These are phyloP conservation scores for Plusia festucae DNA, from an alignment of 2,888 invertebrate species.

Conservation along the genomic window DNA sequence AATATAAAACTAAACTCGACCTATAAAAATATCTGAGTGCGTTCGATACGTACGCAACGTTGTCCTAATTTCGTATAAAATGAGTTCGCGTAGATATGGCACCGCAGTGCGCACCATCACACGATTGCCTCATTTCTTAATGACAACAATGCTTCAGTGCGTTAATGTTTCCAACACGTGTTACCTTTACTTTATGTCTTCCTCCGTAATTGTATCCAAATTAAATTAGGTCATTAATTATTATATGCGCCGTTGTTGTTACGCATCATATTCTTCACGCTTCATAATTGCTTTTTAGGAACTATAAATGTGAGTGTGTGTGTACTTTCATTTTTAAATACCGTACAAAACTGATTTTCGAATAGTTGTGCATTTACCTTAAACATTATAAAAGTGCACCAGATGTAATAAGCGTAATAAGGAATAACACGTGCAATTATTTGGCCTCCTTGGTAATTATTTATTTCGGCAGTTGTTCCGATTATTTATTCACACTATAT, in stretches of 20 bases:
- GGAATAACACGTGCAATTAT: neutral
- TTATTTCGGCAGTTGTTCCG: no score
- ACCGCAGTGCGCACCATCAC: constrained; percentile 46
- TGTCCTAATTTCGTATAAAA: constrained; percentile 72
- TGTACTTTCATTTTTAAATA: constrained; percentile 1
- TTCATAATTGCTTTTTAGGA: neutral
- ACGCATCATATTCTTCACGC: neutral
- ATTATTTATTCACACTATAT: no score
- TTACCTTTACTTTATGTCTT: constrained; percentile 36
- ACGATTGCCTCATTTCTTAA: constrained; percentile 57
- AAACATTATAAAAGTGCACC: neutral
- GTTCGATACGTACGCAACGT: constrained; percentile 63
- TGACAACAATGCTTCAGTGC: constrained; percentile 50
- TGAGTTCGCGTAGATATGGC: constrained; percentile 67
- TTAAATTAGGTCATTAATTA: constrained; percentile 3
- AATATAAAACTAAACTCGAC: constrained; percentile 72
- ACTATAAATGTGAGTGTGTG: neutral
- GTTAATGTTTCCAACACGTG: constrained; percentile 42
- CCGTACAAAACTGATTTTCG: neutral
- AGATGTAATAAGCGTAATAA: neutral
- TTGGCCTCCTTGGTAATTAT: neutral
- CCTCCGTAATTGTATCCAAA: constrained; percentile 32
- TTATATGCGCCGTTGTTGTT: neutral
- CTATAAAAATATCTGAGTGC: constrained; percentile 69
- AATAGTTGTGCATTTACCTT: neutral